Evolutionary conservation across 2,888 invertebrate genomes (phyloP).

Genomic region (Cephus rjabovi): DNA sequence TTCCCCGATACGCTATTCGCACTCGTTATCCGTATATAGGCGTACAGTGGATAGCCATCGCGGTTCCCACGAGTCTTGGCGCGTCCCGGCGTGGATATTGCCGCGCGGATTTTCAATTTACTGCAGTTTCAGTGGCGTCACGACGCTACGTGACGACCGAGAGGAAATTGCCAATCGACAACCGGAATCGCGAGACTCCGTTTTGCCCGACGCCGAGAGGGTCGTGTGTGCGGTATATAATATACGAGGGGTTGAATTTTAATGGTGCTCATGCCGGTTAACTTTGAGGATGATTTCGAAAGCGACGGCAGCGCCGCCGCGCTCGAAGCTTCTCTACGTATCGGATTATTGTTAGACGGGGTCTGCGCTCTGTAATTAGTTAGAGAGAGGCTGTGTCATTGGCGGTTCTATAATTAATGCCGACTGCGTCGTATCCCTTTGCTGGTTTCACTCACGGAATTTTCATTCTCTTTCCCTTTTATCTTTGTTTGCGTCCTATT

Average conservation of each 20-base stretch:
- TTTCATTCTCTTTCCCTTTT: background rate
- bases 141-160: background rate
- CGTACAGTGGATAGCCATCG: background rate
- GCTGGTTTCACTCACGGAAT: background rate
- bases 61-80: conserved; percentile 3
- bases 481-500: background rate
- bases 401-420: background rate
- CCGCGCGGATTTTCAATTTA: conserved; percentile 4
- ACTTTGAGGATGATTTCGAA: background rate
- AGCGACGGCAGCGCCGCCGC: background rate
- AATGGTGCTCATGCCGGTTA: background rate
- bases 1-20: background rate
- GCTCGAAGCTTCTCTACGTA: background rate
- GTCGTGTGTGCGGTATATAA: background rate
- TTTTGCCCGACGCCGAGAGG: background rate
- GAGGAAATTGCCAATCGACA: conserved; percentile 9
- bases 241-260: background rate
- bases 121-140: background rate
- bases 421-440: background rate
- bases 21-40: background rate
- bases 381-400: background rate
- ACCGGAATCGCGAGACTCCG: conserved; percentile 22
- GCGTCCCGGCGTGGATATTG: background rate
- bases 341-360: background rate
- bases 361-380: background rate